Conservation (phyloP, 2,113 vertebrate genomes). For the Otolemur garnettii region DNA sequence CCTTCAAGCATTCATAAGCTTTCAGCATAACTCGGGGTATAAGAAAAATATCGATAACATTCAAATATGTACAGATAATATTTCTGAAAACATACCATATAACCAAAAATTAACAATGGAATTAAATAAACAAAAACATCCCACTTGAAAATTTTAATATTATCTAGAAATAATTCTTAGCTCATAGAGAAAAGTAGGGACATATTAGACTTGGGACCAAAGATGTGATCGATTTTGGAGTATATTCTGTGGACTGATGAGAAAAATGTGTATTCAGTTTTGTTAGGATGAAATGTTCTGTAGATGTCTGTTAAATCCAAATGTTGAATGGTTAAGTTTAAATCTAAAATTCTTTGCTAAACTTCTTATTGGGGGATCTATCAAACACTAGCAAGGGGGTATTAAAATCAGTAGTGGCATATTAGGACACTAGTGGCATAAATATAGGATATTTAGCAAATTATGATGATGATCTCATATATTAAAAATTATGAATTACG, state of each 20-base stretch:
- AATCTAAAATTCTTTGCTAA: no score
- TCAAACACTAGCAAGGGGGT: no score
- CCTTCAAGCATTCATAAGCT: constrained; percentile 15
- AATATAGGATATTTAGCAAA: constrained; percentile 30
- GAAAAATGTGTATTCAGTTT: no score
- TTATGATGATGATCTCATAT: constrained; percentile 10
- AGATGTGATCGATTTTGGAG: no score
- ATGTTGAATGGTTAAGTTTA: no score
- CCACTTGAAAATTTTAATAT: constrained; percentile 4
- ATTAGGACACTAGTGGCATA: background rate
- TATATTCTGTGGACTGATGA: no score
- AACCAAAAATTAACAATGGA: background rate
- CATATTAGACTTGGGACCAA: no score
- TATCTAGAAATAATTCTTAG: constrained; percentile 48
- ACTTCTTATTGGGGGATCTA: no score
- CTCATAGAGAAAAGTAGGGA: background rate
- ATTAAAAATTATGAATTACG: background rate
- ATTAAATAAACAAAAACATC: background rate
- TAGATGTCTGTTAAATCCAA: no score
- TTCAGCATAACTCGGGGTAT: background rate
- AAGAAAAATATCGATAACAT: background rate
- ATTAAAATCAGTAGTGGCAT: no score
- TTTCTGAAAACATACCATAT: background rate
- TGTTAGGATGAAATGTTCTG: no score
- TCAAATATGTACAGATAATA: background rate